phyloP scores from a whole-genome alignment of 2,113 vertebrate genomes.

The Ramphastos sulfuratus region DNA sequence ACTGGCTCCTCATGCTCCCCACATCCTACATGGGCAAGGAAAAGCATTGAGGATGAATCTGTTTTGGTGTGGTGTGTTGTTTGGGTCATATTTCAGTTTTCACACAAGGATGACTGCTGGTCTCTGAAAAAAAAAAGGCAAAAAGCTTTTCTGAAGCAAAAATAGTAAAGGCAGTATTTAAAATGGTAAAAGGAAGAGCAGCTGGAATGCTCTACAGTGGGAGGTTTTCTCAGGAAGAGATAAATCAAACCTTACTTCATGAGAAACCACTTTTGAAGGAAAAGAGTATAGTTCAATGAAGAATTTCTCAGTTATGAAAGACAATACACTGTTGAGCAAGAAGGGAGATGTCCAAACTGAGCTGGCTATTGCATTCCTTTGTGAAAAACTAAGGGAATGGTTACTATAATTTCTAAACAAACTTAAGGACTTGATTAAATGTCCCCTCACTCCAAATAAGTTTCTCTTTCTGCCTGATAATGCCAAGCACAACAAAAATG shows the following conservation, averaged over 20 bases:
- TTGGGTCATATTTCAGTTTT: not conserved
- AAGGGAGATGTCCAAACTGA: not conserved
- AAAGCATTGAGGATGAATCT: not conserved
- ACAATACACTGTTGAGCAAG: not conserved
- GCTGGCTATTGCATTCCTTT: slow-evolving; percentile 3
- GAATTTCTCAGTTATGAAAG: not conserved
- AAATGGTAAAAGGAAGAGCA: slow-evolving; percentile 4
- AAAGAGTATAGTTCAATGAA: not conserved
- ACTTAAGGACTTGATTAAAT: slow-evolving; percentile 60
- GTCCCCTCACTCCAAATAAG: slow-evolving; percentile 48
- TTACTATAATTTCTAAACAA: slow-evolving; percentile 46
- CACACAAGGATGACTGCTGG: not conserved
- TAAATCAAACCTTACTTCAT: not conserved
- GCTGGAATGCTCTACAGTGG: not conserved
- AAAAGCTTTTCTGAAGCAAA: slow-evolving; percentile 12
- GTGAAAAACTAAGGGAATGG: slow-evolving; percentile 28
- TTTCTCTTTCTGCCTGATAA: slow-evolving; percentile 49
- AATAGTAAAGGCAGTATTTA: slow-evolving; percentile 29
- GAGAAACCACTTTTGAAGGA: not conserved
- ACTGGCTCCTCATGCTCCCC: rapidly evolving
- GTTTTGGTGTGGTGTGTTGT: not conserved
- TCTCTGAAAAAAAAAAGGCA: not conserved
- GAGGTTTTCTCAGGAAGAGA: not conserved
- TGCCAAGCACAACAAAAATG: slow-evolving; percentile 54
- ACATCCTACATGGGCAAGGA: rapidly evolving